Base-by-base conservation (phyloP, 1,140 invertebrate species). In the Saxidomus purpurata region DNA sequence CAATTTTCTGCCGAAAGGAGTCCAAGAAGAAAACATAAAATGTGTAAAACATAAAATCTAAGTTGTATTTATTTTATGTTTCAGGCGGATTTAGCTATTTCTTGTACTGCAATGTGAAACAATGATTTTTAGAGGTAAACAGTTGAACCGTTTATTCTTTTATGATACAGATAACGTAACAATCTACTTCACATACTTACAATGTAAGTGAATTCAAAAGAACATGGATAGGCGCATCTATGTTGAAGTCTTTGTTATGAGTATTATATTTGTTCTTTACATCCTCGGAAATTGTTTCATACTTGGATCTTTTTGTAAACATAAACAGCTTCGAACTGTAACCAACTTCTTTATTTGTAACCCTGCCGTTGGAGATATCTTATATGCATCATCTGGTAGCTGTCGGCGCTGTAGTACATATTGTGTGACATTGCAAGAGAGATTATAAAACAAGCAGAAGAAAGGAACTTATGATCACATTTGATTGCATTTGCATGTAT, bases 311-410 rank as follows among this genome's bases (percentile, higher is more conserved):
- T 89, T 95, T 4, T 76, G 91, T n/a, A 90, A 90, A 17, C 89
- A 82, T 31, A 91, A 89, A 47, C 90, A 84, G 11, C 74, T 90
- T 9, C 69, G 92, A 28, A 94, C 89, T 11, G 89, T 93, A 1
- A 95, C 92, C 13, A 94, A 94, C 76, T 92, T 86, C 47, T 91
- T 95, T 25, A 92, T 95, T 0, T 91, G 91, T 69, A 95, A 94
- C 82, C 76, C 94, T 28, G 92, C 93, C 28, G 11, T 94, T 52
- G 92, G 94, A 2, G 93, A 93, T 69, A 84, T 94, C 17, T 86
- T 93, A 55, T 94, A 93, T 89, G 90, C 90, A 17, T 40, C 90
- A 3, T 82, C 88, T 31, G 82, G 19, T 80, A 47, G 80, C 86
- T 0, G 79, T 92, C 19, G 25, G 28, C n/a, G 71, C 79, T 28